Conservation (phyloP, 2,113 vertebrate genomes). For the Poeciliopsis prolifica region DNA sequence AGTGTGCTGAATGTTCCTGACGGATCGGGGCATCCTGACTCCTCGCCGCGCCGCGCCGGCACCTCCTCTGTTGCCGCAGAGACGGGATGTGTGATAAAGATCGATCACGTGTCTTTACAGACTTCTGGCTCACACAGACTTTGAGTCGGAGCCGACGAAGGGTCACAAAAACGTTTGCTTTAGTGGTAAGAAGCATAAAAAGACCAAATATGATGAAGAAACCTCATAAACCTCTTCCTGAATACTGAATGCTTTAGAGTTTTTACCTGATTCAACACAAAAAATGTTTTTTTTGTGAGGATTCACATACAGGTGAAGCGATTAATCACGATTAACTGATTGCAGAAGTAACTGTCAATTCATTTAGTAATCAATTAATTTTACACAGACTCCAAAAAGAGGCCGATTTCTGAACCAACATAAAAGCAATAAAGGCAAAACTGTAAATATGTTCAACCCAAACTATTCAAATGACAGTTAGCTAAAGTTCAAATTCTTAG, state of each 20-base stretch:
- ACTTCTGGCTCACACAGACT: slow-evolving; percentile 1
- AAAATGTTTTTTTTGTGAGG: neutral
- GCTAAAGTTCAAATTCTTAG: no score
- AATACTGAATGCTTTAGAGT: neutral
- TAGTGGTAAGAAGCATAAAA: neutral
- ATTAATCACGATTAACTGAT: no score
- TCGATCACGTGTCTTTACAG: slow-evolving; percentile 11
- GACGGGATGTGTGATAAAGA: slow-evolving; percentile 32
- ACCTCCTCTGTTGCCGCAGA: slow-evolving; percentile 22
- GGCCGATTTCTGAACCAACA: no score
- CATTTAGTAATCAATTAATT: no score
- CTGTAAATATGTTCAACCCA: no score
- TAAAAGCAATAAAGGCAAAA: no score
- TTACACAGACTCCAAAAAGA: no score
- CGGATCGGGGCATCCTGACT: slow-evolving; percentile 53
- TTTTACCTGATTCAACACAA: neutral
- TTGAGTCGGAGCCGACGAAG: neutral
- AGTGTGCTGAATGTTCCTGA: slow-evolving; percentile 15
- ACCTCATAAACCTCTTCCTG: neutral
- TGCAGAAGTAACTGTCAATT: no score
- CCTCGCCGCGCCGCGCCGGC: slow-evolving; percentile 9
- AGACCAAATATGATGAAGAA: neutral
- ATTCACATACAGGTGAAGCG: no score
- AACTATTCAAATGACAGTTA: no score
- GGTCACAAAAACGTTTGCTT: neutral